Evolutionary conservation across 2,888 invertebrate genomes (phyloP).

Genomic region (Malthinus seriepunctatus): DNA sequence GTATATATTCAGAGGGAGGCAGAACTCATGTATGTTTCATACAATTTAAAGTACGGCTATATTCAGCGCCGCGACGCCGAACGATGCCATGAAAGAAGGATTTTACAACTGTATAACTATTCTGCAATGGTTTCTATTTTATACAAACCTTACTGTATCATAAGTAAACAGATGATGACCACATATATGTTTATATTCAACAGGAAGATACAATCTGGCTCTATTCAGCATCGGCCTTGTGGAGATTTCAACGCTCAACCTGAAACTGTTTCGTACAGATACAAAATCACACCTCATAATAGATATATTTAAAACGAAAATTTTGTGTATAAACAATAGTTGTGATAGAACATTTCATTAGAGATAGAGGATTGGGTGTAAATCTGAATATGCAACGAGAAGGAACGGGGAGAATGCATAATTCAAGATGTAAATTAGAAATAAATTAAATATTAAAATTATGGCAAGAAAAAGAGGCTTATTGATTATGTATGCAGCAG

Average conservation of each 20-base stretch:
- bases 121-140: slow-evolving; percentile 30
- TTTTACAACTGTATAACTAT: slow-evolving; percentile 40
- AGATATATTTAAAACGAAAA: slow-evolving; percentile 11
- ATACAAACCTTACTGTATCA: slow-evolving; percentile 30
- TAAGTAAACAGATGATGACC: slow-evolving; percentile 36
- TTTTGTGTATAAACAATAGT: slow-evolving; percentile 5
- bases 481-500: slow-evolving; percentile 59
- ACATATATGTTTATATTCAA: slow-evolving; percentile 34
- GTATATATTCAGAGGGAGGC: slow-evolving; percentile 55
- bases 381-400: slow-evolving; percentile 49
- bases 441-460: slow-evolving; percentile 60
- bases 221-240: slow-evolving; percentile 25
- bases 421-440: slow-evolving; percentile 58
- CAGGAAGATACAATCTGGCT: slow-evolving; percentile 29
- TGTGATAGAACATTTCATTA: slow-evolving; percentile 29
- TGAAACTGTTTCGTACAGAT: slow-evolving; percentile 11
- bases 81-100: slow-evolving; percentile 43
- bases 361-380: slow-evolving; percentile 26
- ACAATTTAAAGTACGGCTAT: slow-evolving; percentile 60
- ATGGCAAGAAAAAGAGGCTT: slow-evolving; percentile 51
- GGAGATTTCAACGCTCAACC: slow-evolving; percentile 42
- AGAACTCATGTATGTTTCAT: slow-evolving; percentile 64
- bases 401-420: slow-evolving; percentile 54
- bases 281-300: background rate
- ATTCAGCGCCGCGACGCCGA: slow-evolving; percentile 49